Evolutionary conservation across 2,888 invertebrate genomes (phyloP).

Genomic region (Calameuta idolon): DNA sequence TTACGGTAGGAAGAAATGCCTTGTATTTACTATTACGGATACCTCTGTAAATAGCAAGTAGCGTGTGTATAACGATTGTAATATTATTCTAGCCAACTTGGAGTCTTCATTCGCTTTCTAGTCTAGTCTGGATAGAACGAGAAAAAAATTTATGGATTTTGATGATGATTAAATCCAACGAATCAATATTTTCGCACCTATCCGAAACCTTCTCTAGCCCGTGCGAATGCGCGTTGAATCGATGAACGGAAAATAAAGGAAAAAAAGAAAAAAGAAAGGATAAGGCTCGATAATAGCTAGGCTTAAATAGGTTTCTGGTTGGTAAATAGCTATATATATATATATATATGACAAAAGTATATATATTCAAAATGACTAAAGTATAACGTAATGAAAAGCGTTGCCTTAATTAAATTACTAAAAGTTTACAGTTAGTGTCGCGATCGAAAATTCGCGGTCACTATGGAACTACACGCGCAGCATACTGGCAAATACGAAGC

Average conservation of each 20-base stretch:
- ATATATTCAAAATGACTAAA: constrained; percentile 11
- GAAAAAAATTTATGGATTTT: not conserved
- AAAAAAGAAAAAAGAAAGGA: not conserved
- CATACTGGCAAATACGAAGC: not conserved
- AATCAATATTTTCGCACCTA: not conserved
- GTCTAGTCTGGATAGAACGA: constrained; percentile 57
- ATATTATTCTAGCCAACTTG: constrained; percentile 35
- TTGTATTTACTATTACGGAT: not conserved
- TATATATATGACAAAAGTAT: constrained; percentile 36
- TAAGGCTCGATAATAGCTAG: not conserved
- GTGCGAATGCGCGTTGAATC: not conserved
- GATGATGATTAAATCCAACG: no score
- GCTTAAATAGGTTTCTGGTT: constrained; percentile 22
- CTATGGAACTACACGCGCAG: no score
- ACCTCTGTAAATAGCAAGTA: constrained; percentile 1
- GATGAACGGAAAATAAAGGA: not conserved
- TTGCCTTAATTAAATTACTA: constrained; percentile 63
- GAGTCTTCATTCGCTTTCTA: constrained; percentile 55
- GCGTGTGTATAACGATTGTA: not conserved
- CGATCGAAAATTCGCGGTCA: not conserved
- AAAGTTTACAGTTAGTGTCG: constrained; percentile 13
- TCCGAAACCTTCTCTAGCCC: not conserved
- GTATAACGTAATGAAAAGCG: constrained; percentile 48
- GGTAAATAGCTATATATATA: constrained; percentile 40
- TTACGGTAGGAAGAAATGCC: not conserved